A percentile compares a stretch with the other conserved stretches of the same genome.
These are phyloP conservation scores for Lacanobia oleracea DNA, from an alignment of 2,888 invertebrate genomes.

Conservation along the genomic window DNA sequence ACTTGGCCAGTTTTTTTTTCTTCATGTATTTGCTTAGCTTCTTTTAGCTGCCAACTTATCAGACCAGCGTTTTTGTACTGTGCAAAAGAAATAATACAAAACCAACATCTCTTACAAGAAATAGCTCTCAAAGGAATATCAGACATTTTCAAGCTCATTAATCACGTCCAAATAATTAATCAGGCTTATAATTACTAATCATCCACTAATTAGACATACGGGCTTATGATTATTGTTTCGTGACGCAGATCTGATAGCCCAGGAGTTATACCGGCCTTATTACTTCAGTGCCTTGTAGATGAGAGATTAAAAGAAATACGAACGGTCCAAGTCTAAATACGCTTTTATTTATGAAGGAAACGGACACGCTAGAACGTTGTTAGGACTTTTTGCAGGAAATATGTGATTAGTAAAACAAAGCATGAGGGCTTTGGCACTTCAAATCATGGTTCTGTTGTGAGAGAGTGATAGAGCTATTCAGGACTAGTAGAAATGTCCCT, in stretches of 20 bases:
- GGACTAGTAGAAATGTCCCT: too few species aligned
- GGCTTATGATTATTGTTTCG: slow-evolving; percentile 21
- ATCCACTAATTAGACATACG: slow-evolving; percentile 8
- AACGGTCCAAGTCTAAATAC: background rate
- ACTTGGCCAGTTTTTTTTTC: too few species aligned
- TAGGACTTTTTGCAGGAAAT: background rate
- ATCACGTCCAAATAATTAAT: slow-evolving; percentile 20
- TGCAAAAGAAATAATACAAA: background rate
- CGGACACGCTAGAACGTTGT: background rate
- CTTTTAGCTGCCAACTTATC: too few species aligned
- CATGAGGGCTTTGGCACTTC: background rate
- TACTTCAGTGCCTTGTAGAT: slow-evolving; percentile 23
- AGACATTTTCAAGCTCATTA: background rate
- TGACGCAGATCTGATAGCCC: slow-evolving; percentile 22
- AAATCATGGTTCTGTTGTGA: background rate
- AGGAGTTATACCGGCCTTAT: slow-evolving; percentile 6
- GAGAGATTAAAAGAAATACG: slow-evolving; percentile 26
- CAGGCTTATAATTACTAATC: background rate
- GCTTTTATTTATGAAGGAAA: slow-evolving; percentile 11
- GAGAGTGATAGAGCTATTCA: background rate
- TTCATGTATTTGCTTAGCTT: too few species aligned
- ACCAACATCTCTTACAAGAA: background rate
- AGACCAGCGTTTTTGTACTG: too few species aligned
- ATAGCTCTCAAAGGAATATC: background rate
- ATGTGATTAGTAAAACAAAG: background rate